phyloP scores from a whole-genome alignment of 2,113 vertebrate species.

The Centrocercus urophasianus region DNA sequence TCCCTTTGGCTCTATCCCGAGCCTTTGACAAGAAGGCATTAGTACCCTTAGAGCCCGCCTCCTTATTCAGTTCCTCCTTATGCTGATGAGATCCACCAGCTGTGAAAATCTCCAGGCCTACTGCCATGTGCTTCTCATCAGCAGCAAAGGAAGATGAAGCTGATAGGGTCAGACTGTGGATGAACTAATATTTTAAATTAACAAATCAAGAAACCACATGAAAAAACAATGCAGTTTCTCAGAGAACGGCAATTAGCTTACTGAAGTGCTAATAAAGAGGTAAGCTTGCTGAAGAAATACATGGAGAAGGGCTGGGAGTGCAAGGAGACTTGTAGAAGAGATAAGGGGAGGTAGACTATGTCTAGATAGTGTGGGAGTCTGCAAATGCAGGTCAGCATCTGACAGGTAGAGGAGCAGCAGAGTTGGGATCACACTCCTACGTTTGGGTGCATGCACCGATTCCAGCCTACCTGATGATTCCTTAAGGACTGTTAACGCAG shows the following conservation, averaged over 20 bases:
- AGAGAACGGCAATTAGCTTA: constrained; percentile 1
- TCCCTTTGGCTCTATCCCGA: not conserved
- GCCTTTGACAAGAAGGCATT: not conserved
- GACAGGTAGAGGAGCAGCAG: not conserved
- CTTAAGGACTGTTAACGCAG: not conserved
- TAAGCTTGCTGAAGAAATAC: not conserved
- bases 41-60: not conserved
- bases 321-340: not conserved
- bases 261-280: constrained; percentile 29
- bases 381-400: not conserved
- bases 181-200: constrained; percentile 56
- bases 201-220: constrained; percentile 10
- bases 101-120: not conserved
- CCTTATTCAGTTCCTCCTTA: not conserved
- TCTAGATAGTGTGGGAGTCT: fast-evolving
- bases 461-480: not conserved
- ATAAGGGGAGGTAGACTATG: not conserved
- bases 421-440: not conserved
- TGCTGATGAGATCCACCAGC: not conserved
- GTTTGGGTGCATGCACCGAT: not conserved
- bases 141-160: constrained; percentile 11
- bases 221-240: constrained; percentile 33
- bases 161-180: constrained; percentile 26
- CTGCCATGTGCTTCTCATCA: constrained; percentile 54
- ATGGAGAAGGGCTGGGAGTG: not conserved